Evolutionary conservation across 2,113 vertebrate species (phyloP).

Genomic region (Cynopterus brachyotis): DNA sequence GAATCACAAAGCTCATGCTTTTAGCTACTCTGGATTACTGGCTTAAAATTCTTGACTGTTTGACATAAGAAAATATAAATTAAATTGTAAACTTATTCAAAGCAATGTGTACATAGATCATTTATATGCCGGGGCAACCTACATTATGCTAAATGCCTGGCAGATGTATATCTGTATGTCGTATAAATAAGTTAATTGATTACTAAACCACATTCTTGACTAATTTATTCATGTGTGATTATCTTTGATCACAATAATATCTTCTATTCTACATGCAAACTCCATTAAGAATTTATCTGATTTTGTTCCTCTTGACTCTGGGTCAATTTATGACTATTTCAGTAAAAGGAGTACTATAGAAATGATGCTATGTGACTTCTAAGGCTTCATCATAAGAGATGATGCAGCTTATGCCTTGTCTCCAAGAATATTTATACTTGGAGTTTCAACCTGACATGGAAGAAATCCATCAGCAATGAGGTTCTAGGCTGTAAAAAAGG

Average conservation of each 20-base stretch:
- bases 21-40: background rate
- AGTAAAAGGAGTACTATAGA: background rate
- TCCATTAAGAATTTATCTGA: background rate
- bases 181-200: background rate
- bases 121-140: background rate
- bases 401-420: background rate
- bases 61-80: conserved; percentile 11
- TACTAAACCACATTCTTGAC: background rate
- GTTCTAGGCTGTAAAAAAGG: background rate
- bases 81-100: background rate
- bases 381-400: background rate
- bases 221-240: background rate
- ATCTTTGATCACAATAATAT: background rate
- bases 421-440: background rate
- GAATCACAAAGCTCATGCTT: background rate
- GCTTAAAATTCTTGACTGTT: background rate
- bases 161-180: background rate
- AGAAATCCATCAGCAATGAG: background rate
- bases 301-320: background rate
- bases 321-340: background rate
- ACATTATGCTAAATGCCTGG: background rate
- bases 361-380: background rate
- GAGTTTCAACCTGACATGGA: background rate
- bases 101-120: background rate
- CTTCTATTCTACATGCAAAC: background rate